Conservation (phyloP, 1,140 invertebrate genomes). For the Camponotus pennsylvanicus region DNA sequence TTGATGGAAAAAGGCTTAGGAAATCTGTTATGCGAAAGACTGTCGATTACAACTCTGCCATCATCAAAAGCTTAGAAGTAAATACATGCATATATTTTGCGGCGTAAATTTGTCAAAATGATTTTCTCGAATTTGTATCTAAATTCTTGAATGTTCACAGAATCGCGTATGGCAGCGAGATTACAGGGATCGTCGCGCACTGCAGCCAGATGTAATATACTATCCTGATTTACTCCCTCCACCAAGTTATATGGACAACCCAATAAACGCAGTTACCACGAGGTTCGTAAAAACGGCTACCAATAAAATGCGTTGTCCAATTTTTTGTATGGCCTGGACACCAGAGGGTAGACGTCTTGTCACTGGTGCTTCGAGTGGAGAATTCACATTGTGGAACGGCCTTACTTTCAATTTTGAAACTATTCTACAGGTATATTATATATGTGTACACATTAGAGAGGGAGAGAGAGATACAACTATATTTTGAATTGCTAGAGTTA, state of each 20-base stretch:
- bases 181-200: constrained; percentile 92
- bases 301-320: constrained; percentile 99
- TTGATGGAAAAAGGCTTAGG: constrained; percentile 97
- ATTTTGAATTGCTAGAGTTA: neutral
- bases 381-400: constrained; percentile 99
- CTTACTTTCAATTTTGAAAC: constrained; percentile 99
- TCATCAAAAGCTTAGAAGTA: constrained; percentile 96
- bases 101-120: neutral
- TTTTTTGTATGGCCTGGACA: constrained; percentile 99
- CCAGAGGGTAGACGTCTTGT: constrained; percentile 98
- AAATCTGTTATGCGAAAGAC: constrained; percentile 99
- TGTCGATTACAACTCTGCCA: constrained; percentile 99
- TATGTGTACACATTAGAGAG: neutral
- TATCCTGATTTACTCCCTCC: constrained; percentile 96
- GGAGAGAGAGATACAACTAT: too few relatives aligned
- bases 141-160: constrained; percentile 85
- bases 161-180: constrained; percentile 97
- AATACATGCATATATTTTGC: constrained; percentile 39
- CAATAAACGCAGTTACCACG: constrained; percentile 98
- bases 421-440: constrained; percentile 95
- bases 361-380: constrained; percentile 99
- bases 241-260: constrained; percentile 95
- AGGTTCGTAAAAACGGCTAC: constrained; percentile 99
- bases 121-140: neutral
- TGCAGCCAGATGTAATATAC: constrained; percentile 97